A percentile compares a stretch with the other conserved stretches of the same genome.
Evolutionary conservation across 2,797 vertebrate species (phyloP).

Genomic region (Galago senegalensis): DNA sequence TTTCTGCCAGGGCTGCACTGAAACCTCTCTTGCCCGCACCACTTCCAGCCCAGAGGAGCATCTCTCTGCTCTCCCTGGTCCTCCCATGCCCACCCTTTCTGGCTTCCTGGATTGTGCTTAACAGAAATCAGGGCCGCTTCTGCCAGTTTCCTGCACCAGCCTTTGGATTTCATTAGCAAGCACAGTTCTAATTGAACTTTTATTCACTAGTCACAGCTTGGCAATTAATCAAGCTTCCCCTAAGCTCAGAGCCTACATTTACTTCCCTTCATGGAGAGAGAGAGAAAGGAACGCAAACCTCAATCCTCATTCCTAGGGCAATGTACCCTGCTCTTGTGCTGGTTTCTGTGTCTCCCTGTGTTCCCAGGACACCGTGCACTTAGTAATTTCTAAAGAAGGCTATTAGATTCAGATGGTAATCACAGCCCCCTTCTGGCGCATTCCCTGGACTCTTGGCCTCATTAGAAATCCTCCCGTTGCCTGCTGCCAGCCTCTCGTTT

Average conservation of each 20-base stretch:
- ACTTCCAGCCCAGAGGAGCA: neutral
- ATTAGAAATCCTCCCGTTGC: constrained; percentile 68
- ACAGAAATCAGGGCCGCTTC: neutral
- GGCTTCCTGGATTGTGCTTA: neutral
- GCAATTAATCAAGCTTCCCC: constrained; percentile 69
- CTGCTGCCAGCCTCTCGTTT: constrained; percentile 59
- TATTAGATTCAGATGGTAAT: constrained; percentile 70
- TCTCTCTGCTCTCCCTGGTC: neutral
- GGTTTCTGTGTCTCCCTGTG: neutral
- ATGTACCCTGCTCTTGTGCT: neutral
- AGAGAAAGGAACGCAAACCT: constrained; percentile 22
- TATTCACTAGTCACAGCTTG: constrained; percentile 59
- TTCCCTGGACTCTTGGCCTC: constrained; percentile 80
- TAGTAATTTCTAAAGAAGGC: constrained; percentile 71
- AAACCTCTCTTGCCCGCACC: neutral
- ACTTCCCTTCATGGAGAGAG: neutral
- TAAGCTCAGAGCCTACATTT: neutral
- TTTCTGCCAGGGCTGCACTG: neutral
- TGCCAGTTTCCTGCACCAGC: constrained; percentile 13
- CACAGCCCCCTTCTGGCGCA: constrained; percentile 66
- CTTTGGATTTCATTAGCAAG: constrained; percentile 69
- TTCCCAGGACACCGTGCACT: constrained; percentile 65
- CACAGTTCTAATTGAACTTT: constrained; percentile 69
- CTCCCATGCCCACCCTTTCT: neutral
- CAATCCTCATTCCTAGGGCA: constrained; percentile 44